Base-by-base conservation (phyloP, 1,140 invertebrate species). In the Nephila pilipes region DNA sequence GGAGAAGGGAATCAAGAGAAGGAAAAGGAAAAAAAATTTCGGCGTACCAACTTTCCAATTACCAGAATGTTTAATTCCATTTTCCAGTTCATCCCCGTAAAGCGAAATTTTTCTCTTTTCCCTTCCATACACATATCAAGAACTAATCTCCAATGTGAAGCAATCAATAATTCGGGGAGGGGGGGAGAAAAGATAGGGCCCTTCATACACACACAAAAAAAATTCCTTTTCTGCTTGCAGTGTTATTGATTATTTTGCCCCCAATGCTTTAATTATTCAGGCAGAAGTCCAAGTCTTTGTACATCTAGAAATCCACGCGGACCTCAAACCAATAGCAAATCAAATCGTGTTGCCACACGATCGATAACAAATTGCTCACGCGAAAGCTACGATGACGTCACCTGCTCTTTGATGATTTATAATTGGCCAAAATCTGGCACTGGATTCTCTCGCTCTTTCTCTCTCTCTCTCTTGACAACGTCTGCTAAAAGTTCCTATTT, bases 311-410 rank as follows among this genome's bases (percentile, higher is more conserved):
- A 89, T 88, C 85, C 92, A 81, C 65, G 79, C 91, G 91, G 83
- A 91, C 90, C 90, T 91, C 79, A 85, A 93, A 93, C 92, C 92
- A 93, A 93, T 93, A 88, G 92, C 92, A 93, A 89, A 93, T 93
- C 92, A 89, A 93, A 93, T 93, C 87, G 85, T 83, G 92, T 93
- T 93, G 92, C 92, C 92, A 93, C 69, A 18, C 85, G 92, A 89
- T 93, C 92, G 92, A 93, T 93, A 93, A 93, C 92, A 93, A 93
- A 93, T 93, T 93, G 92, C 92, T 93, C 92, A 89, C 92, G 75
- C 92, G 92, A 89, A 93, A 93, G 92, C 92, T 89, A 88, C 92
- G 92, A 89, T 93, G 92, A 93, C 92, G 92, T 93, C 92, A 93
- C 92, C 92, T 89, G 83, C 91, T 93, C 91, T 93, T 93, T 93